These are phyloP conservation scores for Leuctra nigra DNA, from an alignment of 2,888 invertebrate species.

Conservation along the genomic window DNA sequence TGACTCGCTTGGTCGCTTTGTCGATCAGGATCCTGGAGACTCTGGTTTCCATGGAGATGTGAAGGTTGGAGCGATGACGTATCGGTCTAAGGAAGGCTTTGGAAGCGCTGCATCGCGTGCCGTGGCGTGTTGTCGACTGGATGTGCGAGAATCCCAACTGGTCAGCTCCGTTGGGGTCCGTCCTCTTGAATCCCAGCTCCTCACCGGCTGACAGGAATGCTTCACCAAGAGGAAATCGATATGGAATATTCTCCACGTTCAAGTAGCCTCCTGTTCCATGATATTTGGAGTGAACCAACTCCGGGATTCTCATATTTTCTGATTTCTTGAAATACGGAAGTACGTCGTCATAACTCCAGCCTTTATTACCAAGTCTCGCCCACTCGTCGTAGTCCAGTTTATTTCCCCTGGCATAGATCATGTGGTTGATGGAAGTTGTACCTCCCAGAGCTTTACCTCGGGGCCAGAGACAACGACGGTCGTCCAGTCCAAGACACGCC, in stretches of 20 bases:
- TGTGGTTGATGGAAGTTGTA: slow-evolving; percentile 74
- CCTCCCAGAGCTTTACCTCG: slow-evolving; percentile 81
- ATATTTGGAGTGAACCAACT: slow-evolving; percentile 41
- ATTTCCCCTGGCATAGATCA: slow-evolving; percentile 77
- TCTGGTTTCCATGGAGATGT: slow-evolving; percentile 52
- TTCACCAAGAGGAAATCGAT: slow-evolving; percentile 48
- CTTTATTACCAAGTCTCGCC: too few relatives aligned
- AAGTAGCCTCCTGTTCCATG: slow-evolving; percentile 52
- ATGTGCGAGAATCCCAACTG: slow-evolving; percentile 45
- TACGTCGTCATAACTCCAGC: slow-evolving; percentile 61
- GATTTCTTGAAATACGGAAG: slow-evolving; percentile 73
- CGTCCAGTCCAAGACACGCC: slow-evolving; percentile 44
- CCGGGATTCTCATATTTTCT: slow-evolving; percentile 54
- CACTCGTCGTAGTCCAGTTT: slow-evolving; percentile 72
- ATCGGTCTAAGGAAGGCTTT: slow-evolving; percentile 57
- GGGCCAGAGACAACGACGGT: slow-evolving; percentile 48
- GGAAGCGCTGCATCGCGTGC: slow-evolving; percentile 48
- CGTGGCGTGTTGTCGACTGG: slow-evolving; percentile 45
- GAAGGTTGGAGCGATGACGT: slow-evolving; percentile 55
- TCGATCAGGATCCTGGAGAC: slow-evolving; percentile 64
- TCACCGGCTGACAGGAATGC: slow-evolving; percentile 56
- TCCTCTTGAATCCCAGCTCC: slow-evolving; percentile 44
- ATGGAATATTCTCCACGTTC: slow-evolving; percentile 49
- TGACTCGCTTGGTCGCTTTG: too few relatives aligned
- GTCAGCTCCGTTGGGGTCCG: slow-evolving; percentile 42